Evolutionary conservation across 2,113 vertebrate species (phyloP).

Genomic region (Ochotona princeps): DNA sequence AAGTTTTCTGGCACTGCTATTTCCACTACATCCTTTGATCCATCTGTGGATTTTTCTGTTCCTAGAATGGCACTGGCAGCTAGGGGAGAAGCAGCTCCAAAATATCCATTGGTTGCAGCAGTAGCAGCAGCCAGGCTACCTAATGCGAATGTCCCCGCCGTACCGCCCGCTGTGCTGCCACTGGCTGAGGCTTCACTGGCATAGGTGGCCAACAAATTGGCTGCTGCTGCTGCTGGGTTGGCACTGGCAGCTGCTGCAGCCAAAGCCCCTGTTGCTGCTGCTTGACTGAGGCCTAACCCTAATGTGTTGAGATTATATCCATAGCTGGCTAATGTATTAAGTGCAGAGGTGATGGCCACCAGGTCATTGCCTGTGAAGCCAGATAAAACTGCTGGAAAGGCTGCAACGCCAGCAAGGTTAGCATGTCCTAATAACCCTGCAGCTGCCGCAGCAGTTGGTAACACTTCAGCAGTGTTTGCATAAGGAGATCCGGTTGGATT

Average conservation of each 20-base stretch:
- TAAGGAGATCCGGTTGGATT: constrained; percentile 94
- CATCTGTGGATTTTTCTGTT: constrained; percentile 93
- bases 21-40: constrained; percentile 94
- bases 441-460: constrained; percentile 92
- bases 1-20: constrained; percentile 94
- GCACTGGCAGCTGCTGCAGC: constrained; percentile 93
- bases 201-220: constrained; percentile 93
- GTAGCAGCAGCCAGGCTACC: constrained; percentile 94
- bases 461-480: constrained; percentile 94
- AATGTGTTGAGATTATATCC: constrained; percentile 94
- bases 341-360: constrained; percentile 94
- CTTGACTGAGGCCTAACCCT: constrained; percentile 93
- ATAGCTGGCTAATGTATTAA: constrained; percentile 94
- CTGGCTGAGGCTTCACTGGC: constrained; percentile 92
- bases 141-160: constrained; percentile 93
- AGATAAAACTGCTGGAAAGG: constrained; percentile 92
- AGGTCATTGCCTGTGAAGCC: constrained; percentile 94
- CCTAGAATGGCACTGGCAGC: constrained; percentile 94
- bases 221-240: constrained; percentile 93
- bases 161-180: constrained; percentile 90
- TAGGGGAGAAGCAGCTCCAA: constrained; percentile 93
- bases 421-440: constrained; percentile 93
- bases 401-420: constrained; percentile 92
- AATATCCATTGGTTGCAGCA: constrained; percentile 94
- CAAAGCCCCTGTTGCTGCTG: constrained; percentile 92